Conservation (phyloP, 2,888 invertebrate genomes). For the Apamea epomidion region DNA sequence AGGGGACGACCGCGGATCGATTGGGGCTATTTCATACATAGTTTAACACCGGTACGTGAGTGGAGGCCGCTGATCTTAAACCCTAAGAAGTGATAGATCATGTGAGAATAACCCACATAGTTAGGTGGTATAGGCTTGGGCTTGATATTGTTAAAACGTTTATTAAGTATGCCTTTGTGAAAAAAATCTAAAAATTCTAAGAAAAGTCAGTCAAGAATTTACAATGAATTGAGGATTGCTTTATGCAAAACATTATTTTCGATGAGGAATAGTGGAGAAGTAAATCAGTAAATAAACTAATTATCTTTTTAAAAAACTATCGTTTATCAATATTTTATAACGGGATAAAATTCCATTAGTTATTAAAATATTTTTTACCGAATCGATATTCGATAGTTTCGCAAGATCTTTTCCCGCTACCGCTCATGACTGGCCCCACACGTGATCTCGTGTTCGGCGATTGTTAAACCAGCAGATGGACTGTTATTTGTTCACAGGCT, state of each 20-base stretch:
- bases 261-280: neutral
- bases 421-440: slow-evolving; percentile 20
- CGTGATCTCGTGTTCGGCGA: slow-evolving; percentile 61
- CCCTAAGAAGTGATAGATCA: slow-evolving; percentile 9
- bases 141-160: neutral
- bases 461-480: slow-evolving; percentile 66
- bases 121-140: neutral
- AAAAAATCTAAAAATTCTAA: neutral
- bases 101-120: neutral
- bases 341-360: neutral
- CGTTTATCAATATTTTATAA: neutral
- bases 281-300: neutral
- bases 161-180: neutral
- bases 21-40: slow-evolving; percentile 74
- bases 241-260: neutral
- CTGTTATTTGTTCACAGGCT: slow-evolving; percentile 72
- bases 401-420: slow-evolving; percentile 11
- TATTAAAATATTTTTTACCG: neutral
- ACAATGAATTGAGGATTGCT: neutral
- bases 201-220: neutral
- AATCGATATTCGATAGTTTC: neutral
- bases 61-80: slow-evolving; percentile 26
- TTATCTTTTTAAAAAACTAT: neutral
- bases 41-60: slow-evolving; percentile 67
- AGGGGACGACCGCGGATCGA: slow-evolving; percentile 65